Base-by-base conservation (phyloP, 2,113 vertebrate genomes). In the Astur gentilis region DNA sequence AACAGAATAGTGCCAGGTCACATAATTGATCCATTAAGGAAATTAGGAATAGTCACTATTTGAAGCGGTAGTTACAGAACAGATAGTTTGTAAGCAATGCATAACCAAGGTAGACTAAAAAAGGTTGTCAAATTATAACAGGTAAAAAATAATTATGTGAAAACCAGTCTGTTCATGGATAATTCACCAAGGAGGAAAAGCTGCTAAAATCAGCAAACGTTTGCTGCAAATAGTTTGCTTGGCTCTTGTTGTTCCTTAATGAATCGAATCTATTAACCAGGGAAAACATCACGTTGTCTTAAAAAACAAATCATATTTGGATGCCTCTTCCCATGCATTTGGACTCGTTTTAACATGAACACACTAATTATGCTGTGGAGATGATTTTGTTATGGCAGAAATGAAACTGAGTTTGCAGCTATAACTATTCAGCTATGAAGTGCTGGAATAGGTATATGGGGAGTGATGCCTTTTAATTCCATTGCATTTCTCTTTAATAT, bases 321-420 rank as follows among this genome's bases (percentile, higher is more conserved):
- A 80, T 81, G 95, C 81, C 86, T 95, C 80, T 90, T 97, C 40
- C 92, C 62, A 7, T 76, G 89, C n/a, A 23, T 83, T 83, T 88
- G 93, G 84, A 76, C 69, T 82, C 80, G 40, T 82, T 83, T 79
- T 80, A 84, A 88, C 52, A 32, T 2, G 80, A 97, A 54, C 83
- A 25, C 23, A 23, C 96, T 93, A 64, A 95, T 93, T 95, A 67
- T n/a, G 87, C 89, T 87, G 75, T 57, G 94, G 72, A 96, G 97
- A 90, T 96, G 93, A 67, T 92, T 95, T 97, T 78, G 76, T 97
- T 96, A 49, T 3, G 15, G 82, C 73, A 84, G 85, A 70, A 88
- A 73, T 38, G 82, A 83, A 71, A 90, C 34, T 1, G 36, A 92
- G 50, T 89, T 94, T 91, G 85, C 91, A 93, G 86, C 83, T 90